Evolutionary conservation across 2,113 vertebrate genomes (phyloP), one percentile per base, ranked within the genome.

Genomic region (Terrapene triunguis): DNA sequence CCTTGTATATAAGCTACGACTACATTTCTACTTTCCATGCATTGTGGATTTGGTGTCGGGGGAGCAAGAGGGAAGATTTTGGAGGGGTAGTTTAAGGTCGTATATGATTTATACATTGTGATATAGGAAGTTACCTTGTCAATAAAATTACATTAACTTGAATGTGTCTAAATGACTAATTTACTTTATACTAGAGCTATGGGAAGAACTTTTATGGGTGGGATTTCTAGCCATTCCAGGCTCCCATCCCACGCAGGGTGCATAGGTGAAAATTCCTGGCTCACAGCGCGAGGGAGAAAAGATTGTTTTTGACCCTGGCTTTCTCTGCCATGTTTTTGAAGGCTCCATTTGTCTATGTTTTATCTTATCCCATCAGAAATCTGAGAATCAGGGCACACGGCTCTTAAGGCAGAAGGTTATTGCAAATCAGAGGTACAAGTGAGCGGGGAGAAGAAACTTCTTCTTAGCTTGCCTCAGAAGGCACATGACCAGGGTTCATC

Each of bases 131-230:
- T 82, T 89, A 96, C 74, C 95, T 89, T 93, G 65, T 95, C 44
- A 55, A 90, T 80, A 92, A 95, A 97, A 97, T 97, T 96, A 96
- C 94, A 91, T 96, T 96, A 97, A 80, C 74, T 69, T 91, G 79
- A 3, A 0, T 94, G 88, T 92, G 80, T 87, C 94, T 95, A 89
- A 95, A 91, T 0, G 5, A 91, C 97, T 74, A 81, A 91, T 96
- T 92, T 96, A 89, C 84, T 44, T 96, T 91, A 88, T 57, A 65
- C 53, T 92, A 89, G 83, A 96, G 57, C 89, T 93, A 65, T 90
- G 93, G 87, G 78, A 89, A 80, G 32, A 21, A 24, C 87, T 91
- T 92, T 97, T 94, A 87, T 87, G 2, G 0, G 81, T 0, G 27
- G 95, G 93, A 93, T 83, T 92, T 95, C 89, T 86, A 88, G 57